Conservation (phyloP, 2,113 vertebrate genomes). For the Cephalopholis sonnerati region DNA sequence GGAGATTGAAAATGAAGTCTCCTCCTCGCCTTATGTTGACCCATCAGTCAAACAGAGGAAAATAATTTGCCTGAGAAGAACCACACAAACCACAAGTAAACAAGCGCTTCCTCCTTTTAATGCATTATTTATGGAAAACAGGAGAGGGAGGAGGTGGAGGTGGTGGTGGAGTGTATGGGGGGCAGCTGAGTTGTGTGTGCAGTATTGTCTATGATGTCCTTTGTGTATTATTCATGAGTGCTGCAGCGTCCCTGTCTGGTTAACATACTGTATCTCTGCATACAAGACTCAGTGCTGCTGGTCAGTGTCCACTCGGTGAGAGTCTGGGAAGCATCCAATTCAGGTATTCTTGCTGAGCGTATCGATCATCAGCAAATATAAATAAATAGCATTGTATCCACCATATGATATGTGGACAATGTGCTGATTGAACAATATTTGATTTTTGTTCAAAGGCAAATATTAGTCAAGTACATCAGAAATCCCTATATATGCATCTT, state of each 20-base stretch:
- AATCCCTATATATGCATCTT: not conserved
- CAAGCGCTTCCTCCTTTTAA: slow-evolving; percentile 78
- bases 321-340: not conserved
- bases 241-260: slow-evolving; percentile 72
- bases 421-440: not conserved
- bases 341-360: not conserved
- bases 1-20: slow-evolving; percentile 47
- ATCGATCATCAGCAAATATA: slow-evolving; percentile 1
- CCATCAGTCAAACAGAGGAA: slow-evolving; percentile 77
- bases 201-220: slow-evolving; percentile 77
- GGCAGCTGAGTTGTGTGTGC: slow-evolving; percentile 56
- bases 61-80: slow-evolving; percentile 79
- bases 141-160: slow-evolving; percentile 39
- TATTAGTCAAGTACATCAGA: not conserved
- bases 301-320: slow-evolving; percentile 55
- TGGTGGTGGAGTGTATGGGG: slow-evolving; percentile 18
- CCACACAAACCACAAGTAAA: slow-evolving; percentile 77
- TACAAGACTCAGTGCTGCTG: slow-evolving; percentile 42
- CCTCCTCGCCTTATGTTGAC: slow-evolving; percentile 68
- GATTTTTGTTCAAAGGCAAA: slow-evolving; percentile 1
- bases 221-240: slow-evolving; percentile 84
- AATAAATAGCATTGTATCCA: not conserved
- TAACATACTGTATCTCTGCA: slow-evolving; percentile 72
- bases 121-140: slow-evolving; percentile 82
- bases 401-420: not conserved